A percentile compares a stretch with the other conserved stretches of the same genome.
Conservation (phyloP, 2,888 invertebrate genomes). For the Ametastegia equiseti region DNA sequence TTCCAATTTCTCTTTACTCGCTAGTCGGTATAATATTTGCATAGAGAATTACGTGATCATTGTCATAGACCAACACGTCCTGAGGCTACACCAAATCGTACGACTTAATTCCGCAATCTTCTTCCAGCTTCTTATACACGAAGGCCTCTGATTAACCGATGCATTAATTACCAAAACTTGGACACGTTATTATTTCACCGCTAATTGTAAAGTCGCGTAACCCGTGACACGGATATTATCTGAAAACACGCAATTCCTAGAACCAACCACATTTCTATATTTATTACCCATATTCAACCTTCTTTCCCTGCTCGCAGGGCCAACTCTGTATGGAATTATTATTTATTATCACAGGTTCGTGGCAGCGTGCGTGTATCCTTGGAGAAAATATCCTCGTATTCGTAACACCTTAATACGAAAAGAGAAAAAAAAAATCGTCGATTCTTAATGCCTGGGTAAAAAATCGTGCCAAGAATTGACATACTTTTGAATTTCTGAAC, state of each 20-base stretch:
- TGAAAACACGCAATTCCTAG: conserved; percentile 20
- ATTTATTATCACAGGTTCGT: conserved; percentile 15
- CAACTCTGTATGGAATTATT: neutral
- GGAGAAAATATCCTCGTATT: neutral
- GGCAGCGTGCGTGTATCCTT: neutral
- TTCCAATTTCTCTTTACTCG: conserved; percentile 23
- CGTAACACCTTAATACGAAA: neutral
- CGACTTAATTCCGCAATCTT: neutral
- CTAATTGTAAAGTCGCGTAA: conserved; percentile 45
- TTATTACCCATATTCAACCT: conserved; percentile 5
- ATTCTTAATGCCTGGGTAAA: no score
- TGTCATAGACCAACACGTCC: neutral
- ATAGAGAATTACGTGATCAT: conserved; percentile 34
- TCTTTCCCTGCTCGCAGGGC: no score
- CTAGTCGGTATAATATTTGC: neutral
- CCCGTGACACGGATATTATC: conserved; percentile 34
- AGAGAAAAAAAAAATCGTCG: neutral
- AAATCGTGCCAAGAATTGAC: no score
- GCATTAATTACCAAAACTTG: conserved; percentile 37
- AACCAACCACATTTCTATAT: neutral
- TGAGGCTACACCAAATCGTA: no score
- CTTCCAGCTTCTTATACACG: neutral
- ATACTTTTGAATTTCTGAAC: no score
- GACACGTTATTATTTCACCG: neutral
- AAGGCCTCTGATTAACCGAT: conserved; percentile 24